phyloP scores from a whole-genome alignment of 2,888 invertebrate genomes.

The Eucera pruinosa region DNA sequence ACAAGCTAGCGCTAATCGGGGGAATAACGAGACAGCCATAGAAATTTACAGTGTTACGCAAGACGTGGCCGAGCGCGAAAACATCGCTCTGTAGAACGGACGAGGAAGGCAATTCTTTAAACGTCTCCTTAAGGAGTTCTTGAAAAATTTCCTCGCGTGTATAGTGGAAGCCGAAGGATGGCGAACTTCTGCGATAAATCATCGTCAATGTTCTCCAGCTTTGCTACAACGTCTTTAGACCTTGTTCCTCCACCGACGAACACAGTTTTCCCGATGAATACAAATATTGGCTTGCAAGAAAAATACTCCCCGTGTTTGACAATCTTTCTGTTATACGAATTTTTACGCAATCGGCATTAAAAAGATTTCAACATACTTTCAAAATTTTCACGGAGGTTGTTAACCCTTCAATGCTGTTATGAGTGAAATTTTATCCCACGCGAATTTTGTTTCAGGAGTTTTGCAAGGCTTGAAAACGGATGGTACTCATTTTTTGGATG shows the following conservation, averaged over 20 bases:
- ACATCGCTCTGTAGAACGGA: not conserved
- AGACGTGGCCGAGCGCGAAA: constrained; percentile 11
- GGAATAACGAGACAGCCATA: not conserved
- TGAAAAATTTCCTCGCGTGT: constrained; percentile 17
- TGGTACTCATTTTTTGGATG: too few relatives aligned
- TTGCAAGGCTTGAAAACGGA: too few relatives aligned
- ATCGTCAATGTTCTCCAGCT: constrained; percentile 29
- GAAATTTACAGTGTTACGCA: constrained; percentile 6
- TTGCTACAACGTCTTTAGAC: not conserved
- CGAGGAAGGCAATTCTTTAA: constrained; percentile 25
- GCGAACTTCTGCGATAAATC: constrained; percentile 30
- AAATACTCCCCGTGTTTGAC: too few relatives aligned
- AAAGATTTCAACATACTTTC: too few relatives aligned
- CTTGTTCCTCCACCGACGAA: constrained; percentile 7
- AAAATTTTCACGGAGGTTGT: too few relatives aligned
- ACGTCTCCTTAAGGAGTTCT: constrained; percentile 24
- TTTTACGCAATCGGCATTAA: too few relatives aligned
- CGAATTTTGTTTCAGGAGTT: too few relatives aligned
- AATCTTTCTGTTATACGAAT: too few relatives aligned
- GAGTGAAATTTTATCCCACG: too few relatives aligned
- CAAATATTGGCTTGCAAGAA: not conserved
- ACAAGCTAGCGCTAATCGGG: constrained; percentile 4
- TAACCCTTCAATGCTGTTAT: too few relatives aligned
- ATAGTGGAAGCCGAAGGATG: not conserved
- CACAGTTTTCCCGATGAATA: constrained; percentile 10